Base-by-base conservation (phyloP, 1,140 invertebrate genomes). In the Diachasmimorpha longicaudata region DNA sequence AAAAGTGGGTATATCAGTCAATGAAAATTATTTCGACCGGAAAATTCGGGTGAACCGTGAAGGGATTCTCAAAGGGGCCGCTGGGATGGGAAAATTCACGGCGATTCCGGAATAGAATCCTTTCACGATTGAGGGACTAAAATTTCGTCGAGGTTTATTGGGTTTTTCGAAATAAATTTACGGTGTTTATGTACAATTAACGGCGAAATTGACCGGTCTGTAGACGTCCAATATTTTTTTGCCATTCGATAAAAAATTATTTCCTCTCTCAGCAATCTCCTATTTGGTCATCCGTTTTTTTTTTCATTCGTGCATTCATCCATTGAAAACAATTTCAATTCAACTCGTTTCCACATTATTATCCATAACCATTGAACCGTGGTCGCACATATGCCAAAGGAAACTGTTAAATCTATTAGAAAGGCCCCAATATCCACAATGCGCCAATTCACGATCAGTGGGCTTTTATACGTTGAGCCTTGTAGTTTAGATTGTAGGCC, bases 41-140 rank as follows among this genome's bases (percentile, higher is more conserved):
- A 75, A 70, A 75, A 70, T 70, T 70, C 36, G 70, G 70, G 52
- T 70, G 69, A n/a, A 75, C 67, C 67, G 31, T 63, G 58, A 70
- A 70, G 39, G 39, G 58, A 68, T 66, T 23, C 25, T 74, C 63
- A 74, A 69, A 68, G 66, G 37, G 13, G 11, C 63, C 63, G n/a
- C 42, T n/a, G 48, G 2, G n/a, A 16, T 55, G 48, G n/a, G 48
- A 55, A 19, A 55, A 55, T 55, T 55, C 48, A 19, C 48, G 39
- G 39, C 39, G 39, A 42, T 42, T 42, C 39, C 1, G 9, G 9
- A 9, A 10, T 13, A 42, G 13, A 42, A 42, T 42, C 39, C 39
- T 42, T 13, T 13, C 39, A 9, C 4, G 13, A 42, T 6, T 1
- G 9, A 42, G 39, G 13, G 39, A 10, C 3, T 6, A 13, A 11